phyloP scores from a whole-genome alignment of 2,113 vertebrate genomes.

The Mirza zaza region DNA sequence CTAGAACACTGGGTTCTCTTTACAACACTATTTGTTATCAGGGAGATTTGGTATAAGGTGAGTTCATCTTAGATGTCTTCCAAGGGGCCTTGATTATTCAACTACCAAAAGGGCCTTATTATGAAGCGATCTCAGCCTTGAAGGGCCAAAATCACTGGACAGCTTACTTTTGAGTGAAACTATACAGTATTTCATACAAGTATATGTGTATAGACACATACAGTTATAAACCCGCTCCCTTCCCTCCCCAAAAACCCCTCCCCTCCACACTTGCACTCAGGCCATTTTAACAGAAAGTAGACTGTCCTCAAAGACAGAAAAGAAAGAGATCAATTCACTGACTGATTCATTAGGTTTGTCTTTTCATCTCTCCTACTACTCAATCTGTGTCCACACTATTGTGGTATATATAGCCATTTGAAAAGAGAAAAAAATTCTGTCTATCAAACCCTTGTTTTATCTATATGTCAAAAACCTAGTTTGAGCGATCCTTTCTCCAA shows the following conservation, averaged over 20 bases:
- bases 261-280: neutral
- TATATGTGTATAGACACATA: neutral
- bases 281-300: neutral
- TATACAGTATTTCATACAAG: neutral
- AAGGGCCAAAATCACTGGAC: neutral
- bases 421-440: neutral
- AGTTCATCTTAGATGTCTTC: slow-evolving; percentile 5
- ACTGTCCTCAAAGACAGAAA: slow-evolving; percentile 13
- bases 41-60: slow-evolving; percentile 35
- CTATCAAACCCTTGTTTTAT: neutral
- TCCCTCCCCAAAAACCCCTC: no score
- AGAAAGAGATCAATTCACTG: slow-evolving; percentile 32
- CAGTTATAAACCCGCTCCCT: neutral
- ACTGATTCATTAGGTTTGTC: neutral
- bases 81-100: slow-evolving; percentile 24
- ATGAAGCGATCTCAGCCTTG: neutral
- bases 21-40: slow-evolving; percentile 29
- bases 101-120: neutral
- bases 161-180: slow-evolving; percentile 24
- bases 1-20: neutral
- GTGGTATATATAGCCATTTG: neutral
- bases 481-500: neutral
- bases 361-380: slow-evolving; percentile 45
- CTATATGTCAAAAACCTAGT: neutral
- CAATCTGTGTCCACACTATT: slow-evolving; percentile 21